A percentile compares a stretch with the other conserved stretches of the same genome.
These are phyloP conservation scores for Porites lobata DNA, from an alignment of 92 coral and sea anemone species.

Conservation along the genomic window DNA sequence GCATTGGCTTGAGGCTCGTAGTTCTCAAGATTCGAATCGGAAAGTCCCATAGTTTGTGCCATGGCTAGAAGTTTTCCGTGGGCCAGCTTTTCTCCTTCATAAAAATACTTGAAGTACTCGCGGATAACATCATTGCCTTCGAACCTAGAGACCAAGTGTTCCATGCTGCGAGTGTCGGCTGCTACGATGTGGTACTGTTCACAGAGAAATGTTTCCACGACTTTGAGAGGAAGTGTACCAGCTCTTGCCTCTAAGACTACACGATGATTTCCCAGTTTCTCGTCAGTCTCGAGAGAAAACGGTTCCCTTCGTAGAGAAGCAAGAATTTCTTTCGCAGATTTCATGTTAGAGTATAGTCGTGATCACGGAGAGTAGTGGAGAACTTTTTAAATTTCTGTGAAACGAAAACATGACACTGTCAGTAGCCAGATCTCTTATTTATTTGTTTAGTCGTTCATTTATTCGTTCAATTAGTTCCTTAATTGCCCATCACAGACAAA, in stretches of 20 bases:
- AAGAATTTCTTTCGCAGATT: slow-evolving; percentile 38
- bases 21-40: slow-evolving; percentile 19
- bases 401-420: no score
- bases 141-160: slow-evolving; percentile 24
- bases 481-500: no score
- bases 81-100: slow-evolving; percentile 18
- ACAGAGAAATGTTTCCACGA: slow-evolving; percentile 34
- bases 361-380: background rate
- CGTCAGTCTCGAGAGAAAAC: slow-evolving; percentile 26
- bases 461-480: no score
- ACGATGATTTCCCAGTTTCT: slow-evolving; percentile 12
- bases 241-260: slow-evolving; percentile 19
- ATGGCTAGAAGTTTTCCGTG: slow-evolving; percentile 13
- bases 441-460: no score
- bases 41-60: slow-evolving; percentile 35
- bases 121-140: slow-evolving; percentile 27
- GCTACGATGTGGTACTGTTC: slow-evolving; percentile 36
- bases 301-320: slow-evolving; percentile 23
- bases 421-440: no score
- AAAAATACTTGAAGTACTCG: slow-evolving; percentile 36
- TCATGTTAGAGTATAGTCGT: background rate
- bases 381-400: background rate
- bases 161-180: slow-evolving; percentile 19
- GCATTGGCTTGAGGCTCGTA: slow-evolving; percentile 42
- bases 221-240: slow-evolving; percentile 23